These are phyloP conservation scores for Rhincodon typus DNA, from an alignment of 2,797 vertebrate species.

Conservation along the genomic window DNA sequence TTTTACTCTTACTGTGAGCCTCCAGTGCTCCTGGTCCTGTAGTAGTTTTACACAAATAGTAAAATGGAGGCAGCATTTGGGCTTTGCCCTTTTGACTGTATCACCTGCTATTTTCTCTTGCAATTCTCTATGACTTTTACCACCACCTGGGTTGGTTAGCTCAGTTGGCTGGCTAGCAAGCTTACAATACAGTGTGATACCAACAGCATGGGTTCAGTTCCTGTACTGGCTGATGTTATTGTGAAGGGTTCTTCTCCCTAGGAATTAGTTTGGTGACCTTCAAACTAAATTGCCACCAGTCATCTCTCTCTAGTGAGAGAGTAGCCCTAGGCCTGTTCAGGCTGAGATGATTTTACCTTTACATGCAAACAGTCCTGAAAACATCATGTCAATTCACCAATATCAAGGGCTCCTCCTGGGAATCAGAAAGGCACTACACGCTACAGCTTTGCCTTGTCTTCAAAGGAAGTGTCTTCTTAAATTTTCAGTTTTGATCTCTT, in stretches of 20 bases:
- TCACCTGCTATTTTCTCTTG: too few species aligned
- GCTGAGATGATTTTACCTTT: too few species aligned
- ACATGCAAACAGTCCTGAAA: background rate
- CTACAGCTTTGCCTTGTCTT: background rate
- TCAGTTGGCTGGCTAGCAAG: too few species aligned
- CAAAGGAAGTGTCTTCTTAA: background rate
- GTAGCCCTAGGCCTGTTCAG: too few species aligned
- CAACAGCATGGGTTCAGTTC: too few species aligned
- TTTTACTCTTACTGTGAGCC: background rate
- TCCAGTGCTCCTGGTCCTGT: background rate
- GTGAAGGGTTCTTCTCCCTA: too few species aligned
- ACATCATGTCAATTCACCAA: background rate
- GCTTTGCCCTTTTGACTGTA: background rate
- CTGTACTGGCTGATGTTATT: too few species aligned
- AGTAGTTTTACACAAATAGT: background rate
- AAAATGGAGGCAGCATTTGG: background rate
- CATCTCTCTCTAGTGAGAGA: too few species aligned
- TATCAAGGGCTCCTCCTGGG: background rate
- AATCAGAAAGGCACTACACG: background rate
- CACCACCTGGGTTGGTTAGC: background rate
- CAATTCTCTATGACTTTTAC: background rate
- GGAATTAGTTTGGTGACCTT: too few species aligned
- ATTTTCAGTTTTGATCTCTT: background rate
- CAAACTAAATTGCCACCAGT: too few species aligned
- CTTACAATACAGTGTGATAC: too few species aligned